Base-by-base conservation (phyloP, 2,113 vertebrate species). In the Calidris pygmaea region DNA sequence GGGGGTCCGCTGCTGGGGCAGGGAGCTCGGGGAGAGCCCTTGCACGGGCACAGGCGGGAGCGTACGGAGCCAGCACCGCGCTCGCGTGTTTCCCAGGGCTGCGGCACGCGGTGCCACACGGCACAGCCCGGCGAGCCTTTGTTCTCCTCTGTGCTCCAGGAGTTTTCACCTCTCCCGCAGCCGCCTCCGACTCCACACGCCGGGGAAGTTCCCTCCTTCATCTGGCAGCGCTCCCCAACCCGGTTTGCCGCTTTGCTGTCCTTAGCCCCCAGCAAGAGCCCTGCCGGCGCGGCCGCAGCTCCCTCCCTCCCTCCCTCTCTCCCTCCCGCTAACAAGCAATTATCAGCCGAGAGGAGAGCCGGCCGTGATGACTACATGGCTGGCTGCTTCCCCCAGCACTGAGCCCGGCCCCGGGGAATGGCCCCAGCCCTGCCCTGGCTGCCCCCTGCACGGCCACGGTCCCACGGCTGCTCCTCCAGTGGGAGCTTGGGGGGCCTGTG, bases 71-170 rank as follows among this genome's bases (percentile, higher is more conserved):
- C 41, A 18, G 48, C 9, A 3, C 77, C 6, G 0, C 2, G 1
- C 27, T 58, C 4, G 0, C 3, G 0, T 30, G 22, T 70, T 73
- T 68, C 59, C 47, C 76, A 32, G 60, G 32, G 35, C 56, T 17
- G 47, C 9, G 1, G 30, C 22, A 1, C 3, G 0, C 2, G 1
- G 21, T 16, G 52, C 62, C 5, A 1, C 3, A 1, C 3, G 0
- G 45, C 34, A 9, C 3, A 4, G 52, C 50, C 30, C 4, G 1
- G 32, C 1, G 2, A 78, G 58, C 41, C 35, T 74, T 47, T 84
- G 60, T 18, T 63, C 35, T 52, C 15, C 35, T 81, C 34, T 13
- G 20, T 48, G 41, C 26, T 65, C 45, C 3, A 3, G 48, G 43
- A 76, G 7, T 47, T 63, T 52, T 48, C 3, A 2, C 24, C 32